These are phyloP conservation scores for Parnassius smintheus DNA, from an alignment of 2,888 invertebrate species.

Conservation along the genomic window DNA sequence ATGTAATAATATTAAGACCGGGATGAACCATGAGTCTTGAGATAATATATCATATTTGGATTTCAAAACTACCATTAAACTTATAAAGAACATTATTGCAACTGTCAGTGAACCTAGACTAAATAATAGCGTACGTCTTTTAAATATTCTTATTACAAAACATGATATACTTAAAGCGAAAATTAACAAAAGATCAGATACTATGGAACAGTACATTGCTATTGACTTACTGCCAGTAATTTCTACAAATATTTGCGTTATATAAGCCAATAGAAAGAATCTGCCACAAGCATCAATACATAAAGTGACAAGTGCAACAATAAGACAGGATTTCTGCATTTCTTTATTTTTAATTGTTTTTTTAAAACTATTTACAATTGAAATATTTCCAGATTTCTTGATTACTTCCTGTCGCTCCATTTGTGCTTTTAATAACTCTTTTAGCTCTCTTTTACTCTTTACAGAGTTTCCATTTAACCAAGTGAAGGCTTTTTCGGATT, in stretches of 20 bases:
- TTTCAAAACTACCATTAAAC: too few relatives aligned
- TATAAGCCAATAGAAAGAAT: conserved; percentile 39
- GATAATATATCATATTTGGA: conserved; percentile 1
- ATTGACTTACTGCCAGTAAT: conserved; percentile 35
- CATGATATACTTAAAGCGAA: too few relatives aligned
- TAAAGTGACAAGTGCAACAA: too few relatives aligned
- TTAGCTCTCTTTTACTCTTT: conserved; percentile 36
- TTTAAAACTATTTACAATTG: conserved; percentile 18
- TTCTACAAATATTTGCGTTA: conserved; percentile 40
- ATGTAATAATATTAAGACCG: conserved; percentile 33
- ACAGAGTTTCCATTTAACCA: conserved; percentile 39
- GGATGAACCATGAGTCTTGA: conserved; percentile 27
- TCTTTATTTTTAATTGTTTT: conserved; percentile 33
- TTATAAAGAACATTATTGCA: conserved; percentile 33
- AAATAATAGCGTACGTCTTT: too few relatives aligned
- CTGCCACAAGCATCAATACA: too few relatives aligned
- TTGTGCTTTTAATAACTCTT: conserved; percentile 32
- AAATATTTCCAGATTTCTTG: background rate
- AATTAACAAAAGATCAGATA: too few relatives aligned
- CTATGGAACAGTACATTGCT: conserved; percentile 24
- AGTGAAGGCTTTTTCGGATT: conserved; percentile 39
- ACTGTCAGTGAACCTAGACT: conserved; percentile 33
- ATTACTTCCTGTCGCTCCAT: conserved; percentile 19
- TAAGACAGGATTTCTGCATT: conserved; percentile 26
- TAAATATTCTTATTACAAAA: too few relatives aligned